Base-by-base conservation (phyloP, 2,797 vertebrate genomes). In the Sarcoramphus papa region DNA sequence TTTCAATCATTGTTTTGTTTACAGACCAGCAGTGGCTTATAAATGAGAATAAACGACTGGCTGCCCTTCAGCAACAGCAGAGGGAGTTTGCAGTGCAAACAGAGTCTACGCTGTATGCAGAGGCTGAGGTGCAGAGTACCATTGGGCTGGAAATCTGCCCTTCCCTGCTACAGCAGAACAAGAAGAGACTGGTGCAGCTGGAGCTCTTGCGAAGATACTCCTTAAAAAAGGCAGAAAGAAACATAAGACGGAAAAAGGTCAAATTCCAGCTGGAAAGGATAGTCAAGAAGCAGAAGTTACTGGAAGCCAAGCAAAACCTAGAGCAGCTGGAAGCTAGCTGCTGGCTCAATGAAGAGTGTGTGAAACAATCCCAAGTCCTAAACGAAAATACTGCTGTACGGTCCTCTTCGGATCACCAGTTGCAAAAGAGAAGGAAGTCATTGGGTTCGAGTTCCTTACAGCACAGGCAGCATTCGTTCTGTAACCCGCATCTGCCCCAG, bases 1-100 rank as follows among this genome's bases (percentile, higher is more conserved):
- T 57, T 90, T 92, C 92, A 65, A 87, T 83, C 67, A 7, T 94
- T 64, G 78, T 91, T 93, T 97, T 93, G 35, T 96, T 97, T 93
- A 84, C 97, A 99, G 99, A 99, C 92, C 98, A 99, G 88, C 98
- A 98, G 98, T 99, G 99, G 99, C 98, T 99, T 93, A 86, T 98
- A 63, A 98, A 98, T 94, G 98, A 99, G 97, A 98, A 98, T 78
- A 98, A 97, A 87, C 98, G 88, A 35, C 97, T 99, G 85, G 93
- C 95, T 85, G 74, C 96, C 43, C 96, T 96, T 31, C 98, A 98
- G 78, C 97, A 98, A 30, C 98, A 91, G 89, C 96, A 97, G 88
- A 98, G 98, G 40, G 99, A 99, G 92, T 98, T 97, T 80, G 98
- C 98, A 60, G 98, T 98, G 79, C 99, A 99, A 76, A 98, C 98